Percentiles rank a stretch among this genome's conserved stretches.
Conservation (phyloP, 2,113 vertebrate genomes). For the Cyanoderma ruficeps region DNA sequence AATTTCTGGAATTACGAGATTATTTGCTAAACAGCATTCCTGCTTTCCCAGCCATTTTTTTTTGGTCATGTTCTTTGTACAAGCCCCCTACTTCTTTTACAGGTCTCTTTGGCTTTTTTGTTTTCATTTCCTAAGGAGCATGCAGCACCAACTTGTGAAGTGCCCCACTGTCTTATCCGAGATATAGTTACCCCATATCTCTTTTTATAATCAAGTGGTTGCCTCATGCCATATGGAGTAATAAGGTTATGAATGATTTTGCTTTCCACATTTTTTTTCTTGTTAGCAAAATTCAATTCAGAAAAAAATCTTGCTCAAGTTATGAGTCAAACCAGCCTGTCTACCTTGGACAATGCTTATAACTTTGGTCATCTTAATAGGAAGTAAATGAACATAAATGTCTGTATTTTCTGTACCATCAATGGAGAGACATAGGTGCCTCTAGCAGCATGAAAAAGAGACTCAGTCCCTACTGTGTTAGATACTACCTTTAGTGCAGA, state of each 20-base stretch:
- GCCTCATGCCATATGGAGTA: neutral
- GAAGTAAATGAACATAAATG: neutral
- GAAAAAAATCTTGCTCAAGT: neutral
- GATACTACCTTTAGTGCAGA: neutral
- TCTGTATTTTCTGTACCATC: neutral
- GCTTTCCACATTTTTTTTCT: neutral
- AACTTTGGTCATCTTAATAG: neutral
- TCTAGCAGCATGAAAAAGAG: neutral
- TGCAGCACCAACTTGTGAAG: neutral
- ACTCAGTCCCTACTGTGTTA: fast-evolving
- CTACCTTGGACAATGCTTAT: neutral
- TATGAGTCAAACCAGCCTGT: neutral
- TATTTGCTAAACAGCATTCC: neutral
- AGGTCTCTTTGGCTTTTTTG: neutral
- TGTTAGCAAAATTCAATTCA: neutral
- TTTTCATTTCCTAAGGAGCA: neutral
- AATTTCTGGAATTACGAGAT: neutral
- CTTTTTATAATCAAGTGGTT: neutral
- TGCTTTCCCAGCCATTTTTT: neutral
- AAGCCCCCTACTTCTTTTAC: neutral
- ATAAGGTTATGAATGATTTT: neutral
- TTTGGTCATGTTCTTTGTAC: neutral
- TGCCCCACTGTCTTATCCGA: neutral
- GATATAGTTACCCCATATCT: fast-evolving
- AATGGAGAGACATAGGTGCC: neutral